Conservation (phyloP, 2,797 vertebrate species). For the Numenius phaeopus region DNA sequence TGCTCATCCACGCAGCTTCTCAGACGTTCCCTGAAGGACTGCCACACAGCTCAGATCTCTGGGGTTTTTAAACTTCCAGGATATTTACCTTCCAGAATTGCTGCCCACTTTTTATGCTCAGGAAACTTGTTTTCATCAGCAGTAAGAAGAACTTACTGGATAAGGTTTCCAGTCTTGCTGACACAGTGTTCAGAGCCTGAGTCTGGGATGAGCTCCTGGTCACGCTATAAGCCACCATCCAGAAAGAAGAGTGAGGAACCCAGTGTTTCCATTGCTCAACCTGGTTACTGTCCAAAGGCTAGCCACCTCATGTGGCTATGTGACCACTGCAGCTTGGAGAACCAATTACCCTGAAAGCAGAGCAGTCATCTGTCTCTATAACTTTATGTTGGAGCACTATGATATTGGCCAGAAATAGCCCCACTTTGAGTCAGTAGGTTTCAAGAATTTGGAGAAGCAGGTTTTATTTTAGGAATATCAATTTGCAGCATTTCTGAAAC, state of each 20-base stretch:
- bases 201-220: neutral
- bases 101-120: neutral
- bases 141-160: neutral
- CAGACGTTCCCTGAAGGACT: neutral
- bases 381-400: neutral
- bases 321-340: neutral
- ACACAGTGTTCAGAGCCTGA: neutral
- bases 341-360: neutral
- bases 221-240: neutral
- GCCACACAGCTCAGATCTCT: neutral
- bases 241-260: neutral
- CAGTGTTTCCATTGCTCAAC: neutral
- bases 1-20: neutral
- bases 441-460: neutral
- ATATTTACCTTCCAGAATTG: neutral
- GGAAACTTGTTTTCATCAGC: neutral
- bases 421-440: neutral
- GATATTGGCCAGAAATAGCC: neutral
- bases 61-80: neutral
- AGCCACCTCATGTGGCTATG: accelerated
- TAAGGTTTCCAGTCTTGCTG: neutral
- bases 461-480: neutral
- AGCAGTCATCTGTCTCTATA: neutral
- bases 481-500: neutral
- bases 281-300: neutral